phyloP scores from a whole-genome alignment of 2,888 invertebrate genomes.

The Cryptus viduatorius region DNA sequence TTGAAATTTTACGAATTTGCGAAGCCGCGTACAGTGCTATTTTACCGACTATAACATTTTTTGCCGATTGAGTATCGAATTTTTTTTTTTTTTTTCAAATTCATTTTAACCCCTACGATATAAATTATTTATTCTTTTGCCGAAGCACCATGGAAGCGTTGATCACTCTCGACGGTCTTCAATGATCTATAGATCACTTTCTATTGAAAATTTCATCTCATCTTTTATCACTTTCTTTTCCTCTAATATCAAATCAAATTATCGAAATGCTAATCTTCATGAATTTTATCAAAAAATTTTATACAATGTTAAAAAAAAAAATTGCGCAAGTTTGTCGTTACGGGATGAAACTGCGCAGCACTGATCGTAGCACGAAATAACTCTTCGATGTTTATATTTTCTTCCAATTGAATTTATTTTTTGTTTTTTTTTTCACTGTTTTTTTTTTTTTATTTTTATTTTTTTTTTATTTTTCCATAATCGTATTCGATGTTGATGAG shows the following conservation, averaged over 20 bases:
- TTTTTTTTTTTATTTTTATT: neutral
- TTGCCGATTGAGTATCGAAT: neutral
- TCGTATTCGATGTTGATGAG: neutral
- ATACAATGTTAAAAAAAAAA: neutral
- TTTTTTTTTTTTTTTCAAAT: neutral
- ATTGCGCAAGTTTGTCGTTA: neutral
- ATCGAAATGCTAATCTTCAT: neutral
- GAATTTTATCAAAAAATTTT: neutral
- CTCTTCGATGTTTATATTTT: neutral
- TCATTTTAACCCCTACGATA: neutral
- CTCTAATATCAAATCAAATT: constrained; percentile 22
- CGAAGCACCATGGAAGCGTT: neutral
- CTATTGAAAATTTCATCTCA: constrained; percentile 29
- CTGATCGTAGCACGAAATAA: constrained; percentile 37
- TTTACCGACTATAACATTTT: neutral
- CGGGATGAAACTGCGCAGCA: neutral
- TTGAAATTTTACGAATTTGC: neutral
- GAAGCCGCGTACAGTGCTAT: neutral
- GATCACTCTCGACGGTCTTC: neutral
- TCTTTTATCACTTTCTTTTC: constrained; percentile 49
- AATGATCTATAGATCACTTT: constrained; percentile 54
- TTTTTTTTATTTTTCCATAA: neutral
- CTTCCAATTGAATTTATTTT: neutral
- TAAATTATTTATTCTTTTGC: too few species aligned
- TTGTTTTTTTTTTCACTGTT: neutral